Evolutionary conservation across 2,888 invertebrate genomes (phyloP).

Genomic region (Eupithecia subfuscata): DNA sequence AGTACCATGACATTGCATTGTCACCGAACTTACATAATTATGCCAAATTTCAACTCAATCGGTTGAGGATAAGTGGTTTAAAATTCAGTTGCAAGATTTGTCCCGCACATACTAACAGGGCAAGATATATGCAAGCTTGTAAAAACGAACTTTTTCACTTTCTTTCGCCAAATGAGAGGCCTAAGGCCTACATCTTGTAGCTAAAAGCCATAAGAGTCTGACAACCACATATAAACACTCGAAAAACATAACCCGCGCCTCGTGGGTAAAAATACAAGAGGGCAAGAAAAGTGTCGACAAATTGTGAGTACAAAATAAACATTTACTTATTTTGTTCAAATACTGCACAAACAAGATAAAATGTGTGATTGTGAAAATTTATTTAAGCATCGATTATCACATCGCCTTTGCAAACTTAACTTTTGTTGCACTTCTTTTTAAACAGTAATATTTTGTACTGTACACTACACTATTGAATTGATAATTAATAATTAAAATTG

Average conservation of each 20-base stretch:
- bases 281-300: not conserved
- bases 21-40: too few relatives aligned
- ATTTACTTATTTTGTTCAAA: not conserved
- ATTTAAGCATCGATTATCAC: not conserved
- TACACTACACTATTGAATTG: not conserved
- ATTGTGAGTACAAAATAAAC: not conserved
- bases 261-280: not conserved
- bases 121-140: too few relatives aligned
- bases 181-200: too few relatives aligned
- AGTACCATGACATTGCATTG: too few relatives aligned
- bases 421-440: not conserved
- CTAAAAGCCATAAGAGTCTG: not conserved
- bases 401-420: not conserved
- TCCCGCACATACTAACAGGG: too few relatives aligned
- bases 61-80: too few relatives aligned
- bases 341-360: not conserved
- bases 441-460: not conserved
- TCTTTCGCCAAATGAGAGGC: too few relatives aligned
- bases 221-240: not conserved
- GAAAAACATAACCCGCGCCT: not conserved
- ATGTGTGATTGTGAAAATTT: not conserved
- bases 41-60: too few relatives aligned
- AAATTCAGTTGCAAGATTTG: too few relatives aligned
- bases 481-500: not conserved
- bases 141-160: too few relatives aligned